A percentile compares a stretch with the other conserved stretches of the same genome.
These are phyloP conservation scores for Drosophila limbata DNA, from an alignment of 2,888 invertebrate genomes.

Conservation along the genomic window DNA sequence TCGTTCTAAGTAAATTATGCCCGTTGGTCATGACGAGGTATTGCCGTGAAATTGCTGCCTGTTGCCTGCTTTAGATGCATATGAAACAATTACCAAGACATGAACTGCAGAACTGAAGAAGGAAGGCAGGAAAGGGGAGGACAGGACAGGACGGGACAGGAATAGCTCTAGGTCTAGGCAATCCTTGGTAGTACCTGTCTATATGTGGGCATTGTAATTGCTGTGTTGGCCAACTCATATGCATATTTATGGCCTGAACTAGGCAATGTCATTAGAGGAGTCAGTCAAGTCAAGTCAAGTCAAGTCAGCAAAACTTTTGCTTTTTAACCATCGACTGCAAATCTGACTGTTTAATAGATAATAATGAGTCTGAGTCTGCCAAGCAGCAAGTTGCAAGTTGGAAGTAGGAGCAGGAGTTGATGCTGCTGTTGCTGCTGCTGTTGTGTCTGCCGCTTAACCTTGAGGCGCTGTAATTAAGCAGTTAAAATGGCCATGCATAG, in stretches of 20 bases:
- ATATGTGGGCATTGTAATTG: conserved; percentile 76
- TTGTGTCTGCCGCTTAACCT: conserved; percentile 51
- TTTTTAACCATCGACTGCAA: conserved; percentile 46
- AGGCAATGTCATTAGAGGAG: conserved; percentile 77
- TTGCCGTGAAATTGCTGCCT: conserved; percentile 70
- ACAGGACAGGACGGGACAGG: neutral
- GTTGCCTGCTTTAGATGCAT: conserved; percentile 57
- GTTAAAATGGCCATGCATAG: conserved; percentile 67
- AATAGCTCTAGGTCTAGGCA: conserved; percentile 35
- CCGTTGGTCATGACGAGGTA: conserved; percentile 74
- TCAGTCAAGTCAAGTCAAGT: conserved; percentile 52
- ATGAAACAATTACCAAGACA: conserved; percentile 82
- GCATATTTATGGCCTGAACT: conserved; percentile 51
- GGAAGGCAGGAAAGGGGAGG: neutral
- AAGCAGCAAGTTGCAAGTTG: conserved; percentile 1
- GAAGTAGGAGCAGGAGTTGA: neutral
- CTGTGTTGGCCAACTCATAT: conserved; percentile 59
- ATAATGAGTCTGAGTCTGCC: conserved; percentile 66
- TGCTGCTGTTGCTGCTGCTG: neutral
- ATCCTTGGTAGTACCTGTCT: conserved; percentile 48
- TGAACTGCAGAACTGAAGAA: neutral
- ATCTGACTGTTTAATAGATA: conserved; percentile 79
- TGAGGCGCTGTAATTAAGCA: conserved; percentile 80
- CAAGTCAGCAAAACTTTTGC: conserved; percentile 50
- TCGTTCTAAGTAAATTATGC: conserved; percentile 82